Percentiles rank a stretch among this genome's conserved stretches.
These are phyloP conservation scores for Heliconius erato DNA, from an alignment of 2,888 invertebrate genomes.

Conservation along the genomic window DNA sequence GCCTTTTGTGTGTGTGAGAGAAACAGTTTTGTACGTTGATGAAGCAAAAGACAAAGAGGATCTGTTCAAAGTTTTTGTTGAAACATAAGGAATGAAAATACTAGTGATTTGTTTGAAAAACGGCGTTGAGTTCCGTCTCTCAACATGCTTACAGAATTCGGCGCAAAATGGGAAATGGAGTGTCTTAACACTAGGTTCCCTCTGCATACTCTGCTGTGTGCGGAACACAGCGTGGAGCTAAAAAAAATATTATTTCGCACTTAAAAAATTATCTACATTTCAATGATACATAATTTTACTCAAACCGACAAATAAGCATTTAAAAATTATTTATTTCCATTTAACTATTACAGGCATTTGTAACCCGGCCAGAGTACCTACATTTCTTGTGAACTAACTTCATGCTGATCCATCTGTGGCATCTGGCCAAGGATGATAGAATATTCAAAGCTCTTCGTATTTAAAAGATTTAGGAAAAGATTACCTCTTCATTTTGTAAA, in stretches of 20 bases:
- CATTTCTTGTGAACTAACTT: slow-evolving; percentile 25
- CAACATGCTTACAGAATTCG: too few relatives aligned
- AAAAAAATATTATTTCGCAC: too few relatives aligned
- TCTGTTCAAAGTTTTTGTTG: not conserved
- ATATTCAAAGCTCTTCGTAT: slow-evolving; percentile 32
- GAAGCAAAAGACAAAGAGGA: not conserved
- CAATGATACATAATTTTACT: too few relatives aligned
- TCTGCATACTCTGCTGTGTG: too few relatives aligned
- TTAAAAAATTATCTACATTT: too few relatives aligned
- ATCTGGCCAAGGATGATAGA: slow-evolving; percentile 31
- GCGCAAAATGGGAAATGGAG: too few relatives aligned
- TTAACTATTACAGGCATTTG: slow-evolving; percentile 24
- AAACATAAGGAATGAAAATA: not conserved
- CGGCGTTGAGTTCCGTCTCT: too few relatives aligned
- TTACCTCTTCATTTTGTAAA: slow-evolving; percentile 6
- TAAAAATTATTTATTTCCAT: slow-evolving; percentile 3
- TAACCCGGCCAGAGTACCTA: not conserved
- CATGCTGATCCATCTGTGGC: slow-evolving; percentile 29
- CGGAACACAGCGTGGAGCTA: too few relatives aligned
- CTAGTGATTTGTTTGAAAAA: too few relatives aligned
- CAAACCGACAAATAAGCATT: not conserved
- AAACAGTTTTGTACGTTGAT: slow-evolving; percentile 9
- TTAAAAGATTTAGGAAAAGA: slow-evolving; percentile 3
- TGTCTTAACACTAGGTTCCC: too few relatives aligned
- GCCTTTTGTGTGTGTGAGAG: slow-evolving; percentile 13